These are phyloP conservation scores for Pammene fasciana DNA, from an alignment of 2,888 invertebrate genomes.

Conservation along the genomic window DNA sequence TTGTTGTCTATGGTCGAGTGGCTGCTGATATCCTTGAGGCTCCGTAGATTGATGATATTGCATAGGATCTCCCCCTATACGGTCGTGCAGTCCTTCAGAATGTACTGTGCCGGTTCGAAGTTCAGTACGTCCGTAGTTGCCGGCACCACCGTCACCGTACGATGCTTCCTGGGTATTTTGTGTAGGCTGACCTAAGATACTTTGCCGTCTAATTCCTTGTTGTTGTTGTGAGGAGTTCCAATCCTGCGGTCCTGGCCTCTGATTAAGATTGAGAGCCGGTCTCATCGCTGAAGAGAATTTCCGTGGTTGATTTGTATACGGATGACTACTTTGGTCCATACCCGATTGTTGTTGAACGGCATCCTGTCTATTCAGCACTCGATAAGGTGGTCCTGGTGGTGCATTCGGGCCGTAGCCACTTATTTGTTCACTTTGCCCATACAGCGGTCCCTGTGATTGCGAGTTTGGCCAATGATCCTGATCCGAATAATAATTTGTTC, in stretches of 20 bases:
- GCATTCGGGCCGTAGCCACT: constrained; percentile 53
- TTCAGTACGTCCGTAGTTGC: constrained; percentile 66
- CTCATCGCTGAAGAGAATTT: constrained; percentile 66
- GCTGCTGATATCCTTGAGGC: constrained; percentile 60
- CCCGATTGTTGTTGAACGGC: constrained; percentile 63
- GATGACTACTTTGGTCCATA: constrained; percentile 71
- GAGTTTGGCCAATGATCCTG: constrained; percentile 68
- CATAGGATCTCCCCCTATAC: constrained; percentile 52
- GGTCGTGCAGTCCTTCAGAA: constrained; percentile 66
- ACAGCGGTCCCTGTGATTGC: constrained; percentile 62
- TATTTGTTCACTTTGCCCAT: constrained; percentile 50
- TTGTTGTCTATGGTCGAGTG: constrained; percentile 63
- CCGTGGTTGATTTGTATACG: constrained; percentile 67
- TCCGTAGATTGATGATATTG: constrained; percentile 49
- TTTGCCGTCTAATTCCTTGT: constrained; percentile 69
- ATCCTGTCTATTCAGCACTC: constrained; percentile 61
- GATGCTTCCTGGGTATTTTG: constrained; percentile 62
- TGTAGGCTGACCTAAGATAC: constrained; percentile 70
- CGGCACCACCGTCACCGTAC: constrained; percentile 61
- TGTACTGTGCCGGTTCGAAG: constrained; percentile 72
- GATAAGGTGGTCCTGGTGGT: constrained; percentile 58
- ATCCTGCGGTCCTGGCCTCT: constrained; percentile 65
- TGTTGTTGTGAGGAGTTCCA: constrained; percentile 66
- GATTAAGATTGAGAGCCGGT: constrained; percentile 65
- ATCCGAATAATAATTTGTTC: constrained; percentile 64